Conservation (phyloP, 2,113 vertebrate species). For the cattle (Bos taurus) region ARS-UCD2.0 NC_037349.1:40984001-40984500, state of each 20-base stretch:
- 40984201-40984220: slow-evolving; percentile 30
- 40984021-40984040: slow-evolving; percentile 38
- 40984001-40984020: neutral
- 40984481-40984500: slow-evolving; percentile 50
- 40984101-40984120: slow-evolving; percentile 28
- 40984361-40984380: slow-evolving; percentile 59
- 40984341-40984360: slow-evolving; percentile 1
- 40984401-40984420: slow-evolving; percentile 35
- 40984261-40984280: slow-evolving; percentile 49
- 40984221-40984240: neutral
- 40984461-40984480: slow-evolving; percentile 62
- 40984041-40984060: slow-evolving; percentile 15
- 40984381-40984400: slow-evolving; percentile 60
- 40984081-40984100: slow-evolving; percentile 39
- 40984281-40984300: neutral
- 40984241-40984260: slow-evolving; percentile 29
- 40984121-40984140: slow-evolving; percentile 36
- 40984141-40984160: slow-evolving; percentile 24
- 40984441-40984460: slow-evolving; percentile 55
- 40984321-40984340: neutral
- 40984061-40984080: slow-evolving; percentile 29
- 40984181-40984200: slow-evolving; percentile 39
- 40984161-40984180: slow-evolving; percentile 44
- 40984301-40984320: slow-evolving; percentile 3
- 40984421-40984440: slow-evolving; percentile 11